Conservation (phyloP, 2,113 vertebrate species). For the Labrus mixtus region DNA sequence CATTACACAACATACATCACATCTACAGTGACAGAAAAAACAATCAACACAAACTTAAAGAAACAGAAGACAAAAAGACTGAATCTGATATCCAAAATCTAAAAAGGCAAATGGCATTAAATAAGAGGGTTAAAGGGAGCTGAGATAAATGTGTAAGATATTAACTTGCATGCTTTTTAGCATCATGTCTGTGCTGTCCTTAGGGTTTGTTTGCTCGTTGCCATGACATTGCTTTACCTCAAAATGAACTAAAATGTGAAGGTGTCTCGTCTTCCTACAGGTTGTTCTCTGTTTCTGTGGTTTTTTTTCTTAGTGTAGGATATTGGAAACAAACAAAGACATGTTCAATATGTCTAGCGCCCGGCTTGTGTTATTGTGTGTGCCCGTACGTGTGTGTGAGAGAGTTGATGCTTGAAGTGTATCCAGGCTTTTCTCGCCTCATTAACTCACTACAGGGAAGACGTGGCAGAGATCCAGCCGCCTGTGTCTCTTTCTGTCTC, state of each 20-base stretch:
- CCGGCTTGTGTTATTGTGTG: slow-evolving; percentile 25
- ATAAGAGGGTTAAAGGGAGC: no score
- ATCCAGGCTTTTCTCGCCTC: slow-evolving; percentile 64
- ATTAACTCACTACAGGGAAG: slow-evolving; percentile 58
- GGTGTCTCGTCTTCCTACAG: background rate
- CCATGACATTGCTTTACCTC: no score
- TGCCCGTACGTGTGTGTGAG: slow-evolving; percentile 22
- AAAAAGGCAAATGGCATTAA: no score
- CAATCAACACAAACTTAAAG: no score
- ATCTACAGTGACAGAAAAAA: no score
- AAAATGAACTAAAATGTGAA: background rate
- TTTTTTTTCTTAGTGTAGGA: slow-evolving; percentile 14
- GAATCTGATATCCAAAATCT: no score
- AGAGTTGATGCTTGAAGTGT: slow-evolving; percentile 40
- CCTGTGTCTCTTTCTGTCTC: slow-evolving; percentile 33
- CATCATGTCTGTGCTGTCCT: no score
- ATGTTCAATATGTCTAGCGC: slow-evolving; percentile 34
- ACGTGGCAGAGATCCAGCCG: slow-evolving; percentile 59
- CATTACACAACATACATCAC: no score
- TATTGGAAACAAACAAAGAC: slow-evolving; percentile 29
- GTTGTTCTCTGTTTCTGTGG: background rate
- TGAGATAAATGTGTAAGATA: no score
- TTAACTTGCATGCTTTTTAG: no score
- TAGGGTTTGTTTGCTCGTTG: no score
- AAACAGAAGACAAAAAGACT: no score